Evolutionary conservation across 1,140 invertebrate species (phyloP), one percentile per base, ranked within the genome.

Genomic region (Temnothorax nylanderi): DNA sequence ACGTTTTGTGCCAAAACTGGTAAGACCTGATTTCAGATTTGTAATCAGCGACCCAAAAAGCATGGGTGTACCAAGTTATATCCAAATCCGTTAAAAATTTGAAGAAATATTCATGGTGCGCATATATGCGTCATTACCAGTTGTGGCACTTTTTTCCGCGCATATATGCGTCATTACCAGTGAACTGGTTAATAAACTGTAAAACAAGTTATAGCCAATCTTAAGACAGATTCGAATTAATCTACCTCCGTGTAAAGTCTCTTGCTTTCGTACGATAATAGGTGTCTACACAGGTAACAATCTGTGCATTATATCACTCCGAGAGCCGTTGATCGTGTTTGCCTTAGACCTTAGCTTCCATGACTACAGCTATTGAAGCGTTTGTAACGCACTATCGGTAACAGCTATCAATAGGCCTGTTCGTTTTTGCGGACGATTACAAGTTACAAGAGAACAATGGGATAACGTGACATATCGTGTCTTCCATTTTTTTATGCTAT

Each of bases 301-400:
- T 82, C 65, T 11, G 37, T 58, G 37, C 64, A 58, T 10, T 82
- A 65, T 82, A 72, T 82, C 78, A 72, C 78, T 82, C 62, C n/a
- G 78, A 58, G 21, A 72, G 37, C 34, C 37, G 47, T 81, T 72
- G 78, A 81, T 81, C 78, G 67, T 82, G 78, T 82, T 82, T 82
- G 78, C 78, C 58, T 44, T 56, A 72, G 65, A 82, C 65, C 51
- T 82, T 82, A 82, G 65, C 51, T 82, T 16, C 65, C 21, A 82
- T 44, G 37, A 56, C 78, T 82, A 82, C 78, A 72, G 51, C 67
- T 60, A 72, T 82, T 47, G 51, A 74, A 82, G 67, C 37, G 64
- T 81, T 81, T 60, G 67, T 71, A 51, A 82, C 41, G 41, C 67
- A 47, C 54, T 60, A 75, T 84, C 80, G 69, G 60, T 75, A 84